Evolutionary conservation across 2,113 vertebrate species (phyloP).

Genomic region (Catharus minimus): DNA sequence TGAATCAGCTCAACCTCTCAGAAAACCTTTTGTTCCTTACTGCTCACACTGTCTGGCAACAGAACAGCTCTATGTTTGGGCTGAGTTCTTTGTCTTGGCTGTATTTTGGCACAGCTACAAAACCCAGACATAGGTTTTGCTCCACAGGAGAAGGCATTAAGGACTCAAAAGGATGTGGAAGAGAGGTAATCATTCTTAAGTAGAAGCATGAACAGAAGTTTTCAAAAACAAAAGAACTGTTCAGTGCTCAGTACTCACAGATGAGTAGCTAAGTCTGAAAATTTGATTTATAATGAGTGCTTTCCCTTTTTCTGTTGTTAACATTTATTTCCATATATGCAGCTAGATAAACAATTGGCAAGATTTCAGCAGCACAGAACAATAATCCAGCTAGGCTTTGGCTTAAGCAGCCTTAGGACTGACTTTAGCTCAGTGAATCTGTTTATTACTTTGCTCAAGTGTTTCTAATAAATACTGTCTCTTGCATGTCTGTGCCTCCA

Average conservation of each 20-base stretch:
- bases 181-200: background rate
- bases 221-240: background rate
- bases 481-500: background rate
- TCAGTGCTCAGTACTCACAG: background rate
- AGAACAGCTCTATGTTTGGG: background rate
- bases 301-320: background rate
- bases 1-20: background rate
- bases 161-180: background rate
- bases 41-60: background rate
- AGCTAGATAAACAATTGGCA: background rate
- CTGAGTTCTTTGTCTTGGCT: background rate
- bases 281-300: background rate
- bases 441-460: background rate
- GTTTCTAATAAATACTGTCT: background rate
- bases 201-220: background rate
- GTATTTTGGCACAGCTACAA: background rate
- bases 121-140: background rate
- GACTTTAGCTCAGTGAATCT: background rate
- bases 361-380: background rate
- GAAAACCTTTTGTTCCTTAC: background rate
- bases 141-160: background rate
- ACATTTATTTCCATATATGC: background rate
- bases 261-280: background rate
- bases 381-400: background rate
- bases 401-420: background rate